Percentiles rank a stretch among this genome's conserved stretches.
These are phyloP conservation scores for Corynorhinus townsendii DNA, from an alignment of 2,113 vertebrate species.

Conservation along the genomic window DNA sequence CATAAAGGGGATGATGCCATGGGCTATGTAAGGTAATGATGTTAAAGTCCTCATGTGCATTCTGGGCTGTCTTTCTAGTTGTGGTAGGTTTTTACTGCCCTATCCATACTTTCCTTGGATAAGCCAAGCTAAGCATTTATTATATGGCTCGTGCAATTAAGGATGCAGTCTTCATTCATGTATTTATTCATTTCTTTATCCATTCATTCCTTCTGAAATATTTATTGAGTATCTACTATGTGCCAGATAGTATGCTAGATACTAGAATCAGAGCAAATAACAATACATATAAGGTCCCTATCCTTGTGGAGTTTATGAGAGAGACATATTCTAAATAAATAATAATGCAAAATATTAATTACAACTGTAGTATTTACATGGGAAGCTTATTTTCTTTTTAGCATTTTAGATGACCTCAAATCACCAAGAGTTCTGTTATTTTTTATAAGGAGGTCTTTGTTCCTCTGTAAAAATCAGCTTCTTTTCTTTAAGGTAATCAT, in stretches of 20 bases:
- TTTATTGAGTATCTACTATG: neutral
- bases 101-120: neutral
- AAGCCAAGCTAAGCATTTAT: neutral
- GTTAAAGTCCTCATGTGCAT: neutral
- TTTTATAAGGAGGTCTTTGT: neutral
- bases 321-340: conserved; percentile 24
- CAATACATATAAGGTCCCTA: neutral
- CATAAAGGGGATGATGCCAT: neutral
- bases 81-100: neutral
- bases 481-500: conserved; percentile 5
- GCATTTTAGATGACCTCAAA: neutral
- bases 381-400: conserved; percentile 21
- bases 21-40: neutral
- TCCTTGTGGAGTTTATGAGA: neutral
- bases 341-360: neutral
- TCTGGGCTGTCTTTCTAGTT: neutral
- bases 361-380: neutral
- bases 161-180: neutral
- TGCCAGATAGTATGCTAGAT: neutral
- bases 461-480: neutral
- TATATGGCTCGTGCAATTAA: neutral
- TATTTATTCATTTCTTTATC: neutral
- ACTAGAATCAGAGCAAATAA: conserved; percentile 11
- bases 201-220: conserved; percentile 16
- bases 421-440: neutral